phyloP scores from a whole-genome alignment of 1,140 invertebrate genomes.

The Belonocnema kinseyi region DNA sequence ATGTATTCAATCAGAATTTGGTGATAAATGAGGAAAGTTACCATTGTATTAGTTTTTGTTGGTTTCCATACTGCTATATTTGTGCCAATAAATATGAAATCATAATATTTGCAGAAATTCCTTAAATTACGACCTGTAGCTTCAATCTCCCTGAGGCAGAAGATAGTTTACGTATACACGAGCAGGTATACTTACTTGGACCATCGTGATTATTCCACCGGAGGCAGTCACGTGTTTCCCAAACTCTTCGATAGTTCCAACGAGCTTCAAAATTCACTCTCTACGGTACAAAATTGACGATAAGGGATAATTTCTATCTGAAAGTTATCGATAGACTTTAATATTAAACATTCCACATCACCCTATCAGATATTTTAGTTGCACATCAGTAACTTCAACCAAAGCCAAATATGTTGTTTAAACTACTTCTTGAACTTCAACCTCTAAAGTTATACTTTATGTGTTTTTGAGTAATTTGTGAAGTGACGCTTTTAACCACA shows the following conservation, averaged over 20 bases:
- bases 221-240: slow-evolving; percentile 52
- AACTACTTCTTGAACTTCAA: too few relatives aligned
- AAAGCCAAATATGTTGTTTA: too few relatives aligned
- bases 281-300: slow-evolving; percentile 30
- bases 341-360: slow-evolving; percentile 22
- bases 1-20: too few relatives aligned
- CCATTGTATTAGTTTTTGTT: background rate
- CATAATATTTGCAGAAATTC: slow-evolving; percentile 21
- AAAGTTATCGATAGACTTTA: slow-evolving; percentile 15
- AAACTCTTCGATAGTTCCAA: slow-evolving; percentile 44
- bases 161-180: slow-evolving; percentile 16
- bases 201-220: slow-evolving; percentile 56
- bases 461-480: too few relatives aligned
- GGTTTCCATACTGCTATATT: background rate
- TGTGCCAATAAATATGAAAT: slow-evolving; percentile 17
- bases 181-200: slow-evolving; percentile 35
- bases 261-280: slow-evolving; percentile 46
- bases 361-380: background rate
- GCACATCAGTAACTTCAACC: background rate
- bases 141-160: slow-evolving; percentile 10
- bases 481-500: too few relatives aligned
- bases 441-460: too few relatives aligned
- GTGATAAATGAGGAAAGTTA: background rate
- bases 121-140: slow-evolving; percentile 22
- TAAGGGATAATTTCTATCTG: slow-evolving; percentile 9